Evolutionary conservation across 2,113 vertebrate species (phyloP), one percentile per base, ranked within the genome.

Genomic region (Potamarius usumacintae): DNA sequence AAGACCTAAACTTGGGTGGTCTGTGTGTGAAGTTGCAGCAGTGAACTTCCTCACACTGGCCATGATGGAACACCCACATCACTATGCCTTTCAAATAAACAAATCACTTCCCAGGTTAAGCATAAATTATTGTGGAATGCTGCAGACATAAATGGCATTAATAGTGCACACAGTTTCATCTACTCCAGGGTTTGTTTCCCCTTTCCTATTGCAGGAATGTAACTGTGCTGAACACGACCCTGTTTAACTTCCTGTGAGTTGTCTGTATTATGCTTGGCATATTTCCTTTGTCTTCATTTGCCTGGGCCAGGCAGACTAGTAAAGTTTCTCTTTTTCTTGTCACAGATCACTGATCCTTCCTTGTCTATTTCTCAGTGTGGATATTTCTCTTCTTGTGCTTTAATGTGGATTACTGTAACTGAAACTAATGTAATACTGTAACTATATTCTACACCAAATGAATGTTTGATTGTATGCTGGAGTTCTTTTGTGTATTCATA

Each of bases 271-370:
- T 74, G 55, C 80, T 87, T 74, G 86, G 52, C 55, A 55, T 71
- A 55, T 60, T 80, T 82, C 58, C 63, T 82, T 60, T 87, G 22
- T 82, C 55, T 82, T 67, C 67, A 82, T 87, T 34, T 87, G 14
- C 62, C 67, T 30, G 34, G 63, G 79, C 53, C 82, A 52, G 63
- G 85, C 62, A 81, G 62, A 63, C 57, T 76, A 20, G 63, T 55
- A 65, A 22, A 62, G 34, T 55, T 55, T 81, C 50, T 67, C 58
- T 67, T 53, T 52, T 85, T 79, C 55, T 15, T 20, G 17, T 63
- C 11, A n/a, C 25, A 20, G 60, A 79, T 67, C 58, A 55, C 60
- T 55, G 48, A 65, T 50, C 17, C 48, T 53, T 86, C 34, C 18
- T 63, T 55, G 48, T 55, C 48, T 67, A 42, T 79, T 67, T 65